Percentiles rank a stretch among this genome's conserved stretches.
These are phyloP conservation scores for Cairina moschata DNA, from an alignment of 2,113 vertebrate genomes.

Conservation along the genomic window DNA sequence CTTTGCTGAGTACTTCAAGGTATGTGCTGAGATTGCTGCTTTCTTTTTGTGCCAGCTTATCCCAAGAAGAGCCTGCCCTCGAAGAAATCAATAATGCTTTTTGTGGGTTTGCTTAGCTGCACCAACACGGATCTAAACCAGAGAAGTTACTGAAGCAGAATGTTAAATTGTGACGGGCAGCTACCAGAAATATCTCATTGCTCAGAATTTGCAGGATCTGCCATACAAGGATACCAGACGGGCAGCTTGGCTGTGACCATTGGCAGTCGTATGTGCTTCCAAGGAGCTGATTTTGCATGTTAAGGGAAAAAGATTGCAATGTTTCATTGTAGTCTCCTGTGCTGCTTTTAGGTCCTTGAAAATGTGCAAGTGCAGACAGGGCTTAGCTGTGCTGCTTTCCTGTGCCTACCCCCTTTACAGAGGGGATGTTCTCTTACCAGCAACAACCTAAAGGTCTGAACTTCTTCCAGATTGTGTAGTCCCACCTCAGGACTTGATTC, in stretches of 20 bases:
- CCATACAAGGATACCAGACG: background rate
- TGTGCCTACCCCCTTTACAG: too few relatives aligned
- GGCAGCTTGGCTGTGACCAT: background rate
- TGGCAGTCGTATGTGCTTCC: background rate
- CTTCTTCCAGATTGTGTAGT: background rate
- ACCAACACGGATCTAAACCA: background rate
- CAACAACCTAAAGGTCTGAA: background rate
- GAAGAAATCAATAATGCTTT: constrained; percentile 22
- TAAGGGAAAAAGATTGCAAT: background rate
- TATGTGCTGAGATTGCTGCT: background rate
- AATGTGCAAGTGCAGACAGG: background rate
- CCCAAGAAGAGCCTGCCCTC: background rate
- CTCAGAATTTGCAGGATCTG: background rate
- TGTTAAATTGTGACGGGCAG: background rate
- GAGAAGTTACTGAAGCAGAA: background rate
- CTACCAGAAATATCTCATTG: background rate
- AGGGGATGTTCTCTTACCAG: background rate
- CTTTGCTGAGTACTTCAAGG: background rate
- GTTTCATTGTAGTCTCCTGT: background rate
- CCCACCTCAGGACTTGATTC: background rate
- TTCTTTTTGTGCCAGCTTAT: background rate
- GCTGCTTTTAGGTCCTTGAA: background rate
- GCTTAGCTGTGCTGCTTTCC: background rate
- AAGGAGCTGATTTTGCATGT: background rate
- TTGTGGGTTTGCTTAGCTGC: background rate